Conservation (phyloP, 2,113 vertebrate genomes). For the Labrus mixtus region DNA sequence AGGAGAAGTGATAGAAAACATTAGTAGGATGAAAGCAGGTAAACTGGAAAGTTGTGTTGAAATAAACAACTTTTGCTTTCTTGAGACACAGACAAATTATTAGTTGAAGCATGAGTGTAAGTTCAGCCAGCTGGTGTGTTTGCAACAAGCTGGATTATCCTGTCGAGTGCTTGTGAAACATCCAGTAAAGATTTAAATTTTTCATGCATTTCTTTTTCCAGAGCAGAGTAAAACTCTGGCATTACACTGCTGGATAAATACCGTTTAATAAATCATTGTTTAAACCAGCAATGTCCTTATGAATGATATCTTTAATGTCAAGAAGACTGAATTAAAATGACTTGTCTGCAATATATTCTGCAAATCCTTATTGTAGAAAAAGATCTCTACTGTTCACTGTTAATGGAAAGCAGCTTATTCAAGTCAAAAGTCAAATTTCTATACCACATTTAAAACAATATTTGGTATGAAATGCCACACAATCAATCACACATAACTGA, state of each 20-base stretch:
- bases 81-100: constrained; percentile 47
- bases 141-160: constrained; percentile 50
- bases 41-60: constrained; percentile 46
- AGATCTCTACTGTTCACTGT: too few species aligned
- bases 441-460: too few species aligned
- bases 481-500: too few species aligned
- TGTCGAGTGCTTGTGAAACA: constrained; percentile 55
- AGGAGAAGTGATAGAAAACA: constrained; percentile 76
- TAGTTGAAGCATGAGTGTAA: constrained; percentile 64
- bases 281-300: too few species aligned
- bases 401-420: too few species aligned
- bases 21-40: constrained; percentile 68
- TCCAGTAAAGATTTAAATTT: constrained; percentile 14
- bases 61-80: constrained; percentile 29
- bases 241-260: neutral
- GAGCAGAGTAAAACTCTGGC: neutral
- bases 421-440: too few species aligned
- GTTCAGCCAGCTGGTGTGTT: constrained; percentile 48
- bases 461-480: too few species aligned
- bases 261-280: too few species aligned
- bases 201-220: constrained; percentile 48
- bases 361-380: too few species aligned
- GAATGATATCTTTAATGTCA: too few species aligned
- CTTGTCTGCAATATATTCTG: too few species aligned
- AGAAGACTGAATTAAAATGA: too few species aligned